These are phyloP conservation scores for Drosophila neotestacea DNA, from an alignment of 2,888 invertebrate genomes.

Conservation along the genomic window DNA sequence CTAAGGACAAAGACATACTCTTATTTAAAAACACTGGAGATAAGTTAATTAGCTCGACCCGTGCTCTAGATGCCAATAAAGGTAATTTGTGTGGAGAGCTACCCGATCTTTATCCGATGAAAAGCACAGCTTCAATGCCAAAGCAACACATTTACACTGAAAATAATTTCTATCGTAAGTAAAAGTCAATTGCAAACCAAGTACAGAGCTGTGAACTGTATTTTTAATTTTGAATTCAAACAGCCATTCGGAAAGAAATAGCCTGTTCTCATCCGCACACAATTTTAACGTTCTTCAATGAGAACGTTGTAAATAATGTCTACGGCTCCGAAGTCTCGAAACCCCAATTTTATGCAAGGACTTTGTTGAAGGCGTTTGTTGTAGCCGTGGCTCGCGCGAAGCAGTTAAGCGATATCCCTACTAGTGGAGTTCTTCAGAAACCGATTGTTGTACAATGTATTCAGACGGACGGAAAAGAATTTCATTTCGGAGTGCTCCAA, in stretches of 20 bases:
- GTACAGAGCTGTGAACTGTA: neutral
- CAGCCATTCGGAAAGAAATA: conserved; percentile 67
- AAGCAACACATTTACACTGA: conserved; percentile 88
- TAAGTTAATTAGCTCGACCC: conserved; percentile 88
- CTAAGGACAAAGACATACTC: conserved; percentile 87
- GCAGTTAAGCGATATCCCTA: conserved; percentile 87
- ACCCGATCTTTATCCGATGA: conserved; percentile 91
- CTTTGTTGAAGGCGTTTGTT: conserved; percentile 91
- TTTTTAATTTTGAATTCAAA: neutral
- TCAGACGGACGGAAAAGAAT: conserved; percentile 91
- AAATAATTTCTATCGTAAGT: conserved; percentile 90
- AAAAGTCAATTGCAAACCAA: conserved; percentile 85
- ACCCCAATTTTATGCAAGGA: conserved; percentile 89
- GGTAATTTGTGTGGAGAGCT: conserved; percentile 87
- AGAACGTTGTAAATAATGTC: conserved; percentile 88
- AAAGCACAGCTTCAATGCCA: conserved; percentile 87
- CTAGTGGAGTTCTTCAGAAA: conserved; percentile 86
- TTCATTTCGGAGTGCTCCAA: conserved; percentile 94
- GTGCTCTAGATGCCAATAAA: conserved; percentile 87
- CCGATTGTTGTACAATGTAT: conserved; percentile 94
- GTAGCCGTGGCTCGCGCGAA: conserved; percentile 92
- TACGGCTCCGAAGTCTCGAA: conserved; percentile 89
- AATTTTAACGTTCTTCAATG: conserved; percentile 90
- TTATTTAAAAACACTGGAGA: conserved; percentile 89
- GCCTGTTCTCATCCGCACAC: conserved; percentile 88